phyloP scores from a whole-genome alignment of 1,140 invertebrate species.

The Caenorhabditis latens region DNA sequence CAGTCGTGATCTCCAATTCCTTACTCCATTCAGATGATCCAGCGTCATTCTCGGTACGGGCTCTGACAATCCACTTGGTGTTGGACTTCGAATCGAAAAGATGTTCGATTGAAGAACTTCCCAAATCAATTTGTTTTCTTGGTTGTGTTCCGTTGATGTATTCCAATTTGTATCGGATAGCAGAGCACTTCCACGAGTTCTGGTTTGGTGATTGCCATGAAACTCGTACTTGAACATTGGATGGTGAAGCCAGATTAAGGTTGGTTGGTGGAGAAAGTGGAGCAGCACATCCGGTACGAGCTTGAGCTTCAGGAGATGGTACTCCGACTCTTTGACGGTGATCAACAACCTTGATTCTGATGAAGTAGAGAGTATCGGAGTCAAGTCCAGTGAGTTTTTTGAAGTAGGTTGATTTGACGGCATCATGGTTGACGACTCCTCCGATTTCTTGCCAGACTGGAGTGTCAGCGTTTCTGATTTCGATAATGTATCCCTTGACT shows the following conservation, averaged over 20 bases:
- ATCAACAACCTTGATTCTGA: conserved; percentile 76
- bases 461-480: conserved; percentile 72
- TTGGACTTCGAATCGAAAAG: conserved; percentile 74
- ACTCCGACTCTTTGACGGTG: conserved; percentile 70
- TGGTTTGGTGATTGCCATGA: conserved; percentile 75
- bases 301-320: conserved; percentile 77
- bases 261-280: conserved; percentile 75
- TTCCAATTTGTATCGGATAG: conserved; percentile 69
- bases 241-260: conserved; percentile 73
- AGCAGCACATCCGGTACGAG: conserved; percentile 76
- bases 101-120: conserved; percentile 70
- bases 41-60: conserved; percentile 76
- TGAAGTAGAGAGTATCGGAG: conserved; percentile 77
- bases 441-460: conserved; percentile 72
- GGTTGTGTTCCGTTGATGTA: conserved; percentile 62
- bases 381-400: conserved; percentile 72
- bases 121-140: conserved; percentile 65
- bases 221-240: conserved; percentile 72
- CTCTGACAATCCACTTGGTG: conserved; percentile 74
- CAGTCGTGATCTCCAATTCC: conserved; percentile 70
- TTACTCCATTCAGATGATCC: conserved; percentile 75
- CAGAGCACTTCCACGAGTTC: conserved; percentile 73
- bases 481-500: conserved; percentile 75
- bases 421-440: conserved; percentile 72
- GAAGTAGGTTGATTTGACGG: conserved; percentile 71